Base-by-base conservation (phyloP, 2,113 vertebrate species). In the Taxidea taxus region DNA sequence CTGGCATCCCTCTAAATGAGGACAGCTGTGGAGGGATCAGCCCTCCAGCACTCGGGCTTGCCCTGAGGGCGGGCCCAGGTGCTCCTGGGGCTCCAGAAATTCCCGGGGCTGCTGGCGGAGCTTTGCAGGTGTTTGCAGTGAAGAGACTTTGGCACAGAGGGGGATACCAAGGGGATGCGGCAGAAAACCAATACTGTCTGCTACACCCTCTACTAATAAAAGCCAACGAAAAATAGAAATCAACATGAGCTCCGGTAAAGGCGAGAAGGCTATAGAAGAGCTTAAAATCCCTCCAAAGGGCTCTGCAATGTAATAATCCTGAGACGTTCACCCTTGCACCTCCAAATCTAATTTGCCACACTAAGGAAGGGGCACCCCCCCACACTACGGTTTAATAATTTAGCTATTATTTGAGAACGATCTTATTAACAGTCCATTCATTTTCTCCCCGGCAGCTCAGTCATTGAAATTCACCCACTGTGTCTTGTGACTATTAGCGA, bases 371-470 rank as follows among this genome's bases (percentile, higher is more conserved):
- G 86, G 92, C 90, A 84, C 68, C 92, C 64, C 64, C 83, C 39
- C 88, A 89, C 42, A 74, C 81, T 86, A 16, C 37, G 64, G 31
- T 97, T 97, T 96, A 91, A 97, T 96, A 95, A 95, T 97, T 97
- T 97, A 96, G 91, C 86, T 91, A 94, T 98, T 97, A 97, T 97
- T 96, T 54, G 11, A 92, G 77, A 97, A 58, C 3, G 11, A 97
- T 77, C 96, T 91, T 97, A 97, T 97, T 98, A 97, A 96, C 72
- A 87, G 86, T 83, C 92, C 85, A 97, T 97, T 98, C 94, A 97
- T 97, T 97, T 98, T 94, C 96, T 95, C 66, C 64, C 77, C 4
- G 9, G 93, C 56, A 77, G 64, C 62, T 81, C 84, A 91, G 72
- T 90, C 92, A 66, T 3, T 97, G 90, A 95, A 97, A 97, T 97